Evolutionary conservation across 1,140 invertebrate genomes (phyloP).

Genomic region (Delia radicum): DNA sequence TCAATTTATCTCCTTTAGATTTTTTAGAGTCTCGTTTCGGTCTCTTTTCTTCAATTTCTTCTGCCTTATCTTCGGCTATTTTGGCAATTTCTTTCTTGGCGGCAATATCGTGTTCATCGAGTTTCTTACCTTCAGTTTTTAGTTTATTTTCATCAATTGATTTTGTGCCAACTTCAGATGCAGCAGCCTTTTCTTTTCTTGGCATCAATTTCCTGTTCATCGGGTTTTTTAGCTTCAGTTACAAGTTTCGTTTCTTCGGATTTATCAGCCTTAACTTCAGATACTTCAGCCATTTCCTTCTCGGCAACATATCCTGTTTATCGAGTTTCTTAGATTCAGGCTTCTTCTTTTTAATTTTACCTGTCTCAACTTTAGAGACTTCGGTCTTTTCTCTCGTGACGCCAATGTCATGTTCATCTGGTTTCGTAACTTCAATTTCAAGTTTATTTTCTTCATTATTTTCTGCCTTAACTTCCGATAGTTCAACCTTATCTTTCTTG

Average conservation of each 20-base stretch:
- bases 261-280: slow-evolving; percentile 27
- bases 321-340: slow-evolving; percentile 15
- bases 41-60: slow-evolving; percentile 32
- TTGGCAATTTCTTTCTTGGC: background rate
- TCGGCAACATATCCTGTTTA: slow-evolving; percentile 14
- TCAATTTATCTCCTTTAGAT: background rate
- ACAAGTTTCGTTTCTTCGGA: slow-evolving; percentile 32
- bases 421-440: background rate
- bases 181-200: slow-evolving; percentile 14
- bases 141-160: slow-evolving; percentile 32
- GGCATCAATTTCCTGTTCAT: slow-evolving; percentile 20
- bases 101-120: slow-evolving; percentile 29
- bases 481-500: background rate
- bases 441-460: slow-evolving; percentile 26
- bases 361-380: slow-evolving; percentile 30
- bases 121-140: slow-evolving; percentile 26
- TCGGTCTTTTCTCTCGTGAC: background rate
- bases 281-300: background rate
- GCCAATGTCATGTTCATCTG: background rate
- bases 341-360: slow-evolving; percentile 31
- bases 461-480: slow-evolving; percentile 2
- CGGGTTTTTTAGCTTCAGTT: slow-evolving; percentile 31
- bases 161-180: slow-evolving; percentile 32
- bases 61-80: slow-evolving; percentile 29
- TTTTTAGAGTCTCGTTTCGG: background rate